Evolutionary conservation across 2,888 invertebrate species (phyloP).

Genomic region (Holacanthella duospinosa): DNA sequence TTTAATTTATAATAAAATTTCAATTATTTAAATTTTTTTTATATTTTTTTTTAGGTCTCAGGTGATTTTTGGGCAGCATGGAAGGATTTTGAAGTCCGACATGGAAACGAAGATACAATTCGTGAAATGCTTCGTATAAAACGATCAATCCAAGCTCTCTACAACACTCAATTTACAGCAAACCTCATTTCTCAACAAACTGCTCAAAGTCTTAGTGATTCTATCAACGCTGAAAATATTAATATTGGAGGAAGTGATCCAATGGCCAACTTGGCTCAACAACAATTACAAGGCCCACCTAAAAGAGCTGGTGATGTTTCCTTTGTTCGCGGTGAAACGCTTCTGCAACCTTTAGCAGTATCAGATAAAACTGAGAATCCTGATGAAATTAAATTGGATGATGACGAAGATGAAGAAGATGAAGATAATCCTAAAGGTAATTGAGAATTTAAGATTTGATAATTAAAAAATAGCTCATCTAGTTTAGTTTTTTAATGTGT

Average conservation of each 20-base stretch:
- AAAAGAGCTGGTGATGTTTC: conserved; percentile 40
- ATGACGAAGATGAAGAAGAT: conserved; percentile 41
- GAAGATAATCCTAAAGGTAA: conserved; percentile 10
- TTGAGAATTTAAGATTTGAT: too few species aligned
- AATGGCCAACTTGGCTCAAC: background rate
- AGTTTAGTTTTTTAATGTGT: too few species aligned
- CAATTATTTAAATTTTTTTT: too few species aligned
- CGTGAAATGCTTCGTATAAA: conserved; percentile 96
- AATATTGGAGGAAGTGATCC: background rate
- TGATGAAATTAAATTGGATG: conserved; percentile 48
- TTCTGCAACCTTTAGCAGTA: conserved; percentile 52
- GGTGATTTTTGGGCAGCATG: conserved; percentile 95
- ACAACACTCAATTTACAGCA: conserved; percentile 70
- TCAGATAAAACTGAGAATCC: conserved; percentile 46
- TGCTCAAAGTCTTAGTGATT: background rate
- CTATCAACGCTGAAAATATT: background rate
- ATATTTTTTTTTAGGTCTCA: conserved; percentile 48
- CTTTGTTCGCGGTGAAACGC: conserved; percentile 79
- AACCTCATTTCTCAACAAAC: conserved; percentile 9
- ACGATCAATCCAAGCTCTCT: conserved; percentile 92
- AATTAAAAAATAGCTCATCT: too few species aligned
- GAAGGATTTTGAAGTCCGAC: conserved; percentile 98
- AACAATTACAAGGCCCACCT: conserved; percentile 5
- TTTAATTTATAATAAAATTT: too few species aligned
- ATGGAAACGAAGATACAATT: conserved; percentile 99